Conservation (phyloP, 1,140 invertebrate species). For the Drosophila takahashii region DNA sequence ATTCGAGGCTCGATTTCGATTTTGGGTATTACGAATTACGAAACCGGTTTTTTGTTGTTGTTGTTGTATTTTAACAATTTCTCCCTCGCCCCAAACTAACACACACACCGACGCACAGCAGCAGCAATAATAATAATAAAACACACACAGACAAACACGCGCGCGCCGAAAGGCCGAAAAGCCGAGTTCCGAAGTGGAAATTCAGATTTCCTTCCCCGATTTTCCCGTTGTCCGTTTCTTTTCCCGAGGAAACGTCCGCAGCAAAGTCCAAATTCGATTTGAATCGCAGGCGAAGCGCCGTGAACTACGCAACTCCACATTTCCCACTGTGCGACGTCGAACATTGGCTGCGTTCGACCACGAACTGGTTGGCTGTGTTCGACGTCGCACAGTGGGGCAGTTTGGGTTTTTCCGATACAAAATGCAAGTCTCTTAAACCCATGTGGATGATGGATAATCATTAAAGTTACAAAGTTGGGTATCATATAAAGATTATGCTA, state of each 20-base stretch:
- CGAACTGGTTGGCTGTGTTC: background rate
- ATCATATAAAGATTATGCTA: no score
- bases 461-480: no score
- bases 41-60: conserved; percentile 5
- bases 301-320: background rate
- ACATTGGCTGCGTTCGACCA: background rate
- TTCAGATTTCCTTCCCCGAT: background rate
- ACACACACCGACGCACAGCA: conserved; percentile 19
- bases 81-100: conserved; percentile 29
- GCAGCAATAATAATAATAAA: conserved; percentile 13
- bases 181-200: conserved; percentile 7
- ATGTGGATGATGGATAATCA: no score
- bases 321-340: no score
- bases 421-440: no score
- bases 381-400: background rate
- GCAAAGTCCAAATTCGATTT: conserved; percentile 11
- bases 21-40: conserved; percentile 11
- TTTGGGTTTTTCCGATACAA: no score
- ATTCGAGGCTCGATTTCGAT: conserved; percentile 3
- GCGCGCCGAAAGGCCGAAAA: conserved; percentile 7
- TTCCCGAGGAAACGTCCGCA: conserved; percentile 2
- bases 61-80: conserved; percentile 30
- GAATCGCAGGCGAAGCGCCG: background rate
- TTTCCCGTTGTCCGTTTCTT: background rate
- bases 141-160: conserved; percentile 18